These are phyloP conservation scores for Anas bahamensis DNA, from an alignment of 2,797 vertebrate genomes.

Conservation along the genomic window DNA sequence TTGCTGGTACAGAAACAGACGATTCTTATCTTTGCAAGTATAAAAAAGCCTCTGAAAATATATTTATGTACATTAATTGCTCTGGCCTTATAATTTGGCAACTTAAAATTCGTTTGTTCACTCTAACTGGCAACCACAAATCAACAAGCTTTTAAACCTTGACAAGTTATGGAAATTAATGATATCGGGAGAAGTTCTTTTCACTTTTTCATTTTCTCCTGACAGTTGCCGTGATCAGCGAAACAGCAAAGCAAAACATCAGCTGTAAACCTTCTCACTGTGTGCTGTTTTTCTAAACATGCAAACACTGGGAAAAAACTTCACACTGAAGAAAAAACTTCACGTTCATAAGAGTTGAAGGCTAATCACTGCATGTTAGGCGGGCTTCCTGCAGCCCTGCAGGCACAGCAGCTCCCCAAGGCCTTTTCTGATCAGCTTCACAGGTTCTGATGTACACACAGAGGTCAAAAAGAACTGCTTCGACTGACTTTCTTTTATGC, in stretches of 20 bases:
- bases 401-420: not conserved
- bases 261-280: not conserved
- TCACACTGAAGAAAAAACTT: not conserved
- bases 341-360: not conserved
- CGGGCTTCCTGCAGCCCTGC: not conserved
- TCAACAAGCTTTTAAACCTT: not conserved
- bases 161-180: not conserved
- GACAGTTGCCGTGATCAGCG: rapidly evolving
- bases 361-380: not conserved
- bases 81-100: not conserved
- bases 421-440: not conserved
- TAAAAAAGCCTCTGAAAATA: not conserved
- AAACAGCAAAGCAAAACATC: not conserved
- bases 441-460: not conserved
- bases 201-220: not conserved
- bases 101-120: not conserved
- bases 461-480: not conserved
- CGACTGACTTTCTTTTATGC: not conserved
- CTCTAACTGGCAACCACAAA: not conserved
- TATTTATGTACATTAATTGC: not conserved
- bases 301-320: not conserved
- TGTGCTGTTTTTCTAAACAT: not conserved
- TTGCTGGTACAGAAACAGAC: not conserved
- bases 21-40: constrained; percentile 8
- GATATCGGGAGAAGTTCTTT: not conserved